Evolutionary conservation across 2,888 invertebrate species (phyloP).

Genomic region (Corbicula japonica): DNA sequence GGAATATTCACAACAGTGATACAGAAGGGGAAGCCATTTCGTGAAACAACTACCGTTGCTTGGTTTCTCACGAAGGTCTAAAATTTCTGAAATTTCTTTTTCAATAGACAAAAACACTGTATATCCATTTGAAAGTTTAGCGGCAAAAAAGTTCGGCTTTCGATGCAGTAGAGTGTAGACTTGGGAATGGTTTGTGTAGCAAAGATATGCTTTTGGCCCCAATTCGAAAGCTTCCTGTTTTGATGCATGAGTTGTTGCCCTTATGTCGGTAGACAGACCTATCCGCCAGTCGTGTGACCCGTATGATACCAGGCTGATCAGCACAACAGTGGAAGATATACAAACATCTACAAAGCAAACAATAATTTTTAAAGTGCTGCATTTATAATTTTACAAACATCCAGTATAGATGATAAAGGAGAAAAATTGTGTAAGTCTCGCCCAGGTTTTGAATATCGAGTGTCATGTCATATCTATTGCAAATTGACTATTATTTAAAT

Average conservation of each 20-base stretch:
- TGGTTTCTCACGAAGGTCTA: background rate
- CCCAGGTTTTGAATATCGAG: no score
- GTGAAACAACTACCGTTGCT: background rate
- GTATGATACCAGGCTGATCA: conserved; percentile 16
- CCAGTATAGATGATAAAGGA: no score
- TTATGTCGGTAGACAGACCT: no score
- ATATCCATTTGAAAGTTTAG: background rate
- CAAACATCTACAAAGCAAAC: conserved; percentile 11
- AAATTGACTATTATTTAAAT: no score
- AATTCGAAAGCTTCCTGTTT: background rate
- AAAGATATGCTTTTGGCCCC: conserved; percentile 1
- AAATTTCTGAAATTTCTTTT: background rate
- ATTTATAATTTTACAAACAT: no score
- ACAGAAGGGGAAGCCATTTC: background rate
- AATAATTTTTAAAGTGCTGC: no score
- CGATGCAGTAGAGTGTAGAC: background rate
- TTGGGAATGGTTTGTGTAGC: conserved; percentile 9
- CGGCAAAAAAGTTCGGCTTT: background rate
- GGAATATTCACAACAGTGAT: conserved; percentile 28
- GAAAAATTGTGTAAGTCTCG: no score
- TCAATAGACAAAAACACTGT: conserved; percentile 7
- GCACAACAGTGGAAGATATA: conserved; percentile 2
- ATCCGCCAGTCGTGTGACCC: background rate
- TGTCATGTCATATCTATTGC: no score
- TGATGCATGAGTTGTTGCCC: background rate